Percentiles rank a stretch among this genome's conserved stretches.
Evolutionary conservation across 2,113 vertebrate genomes (phyloP).

Genomic region (Notechis scutatus): DNA sequence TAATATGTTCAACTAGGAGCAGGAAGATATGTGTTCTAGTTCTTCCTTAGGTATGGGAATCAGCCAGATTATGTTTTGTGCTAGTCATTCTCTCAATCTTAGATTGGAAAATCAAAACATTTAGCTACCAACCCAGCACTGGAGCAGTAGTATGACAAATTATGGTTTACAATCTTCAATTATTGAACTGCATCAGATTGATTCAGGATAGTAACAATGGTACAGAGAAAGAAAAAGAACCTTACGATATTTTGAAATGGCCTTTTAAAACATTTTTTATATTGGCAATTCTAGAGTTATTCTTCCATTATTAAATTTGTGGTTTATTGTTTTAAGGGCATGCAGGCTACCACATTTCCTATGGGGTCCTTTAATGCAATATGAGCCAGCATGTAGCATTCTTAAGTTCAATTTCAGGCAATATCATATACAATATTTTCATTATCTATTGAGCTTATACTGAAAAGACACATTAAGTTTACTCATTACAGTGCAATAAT

Average conservation of each 20-base stretch:
- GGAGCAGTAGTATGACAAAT: background rate
- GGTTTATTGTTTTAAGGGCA: conserved; percentile 30
- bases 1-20: background rate
- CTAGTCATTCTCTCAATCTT: background rate
- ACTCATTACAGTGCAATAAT: conserved; percentile 74
- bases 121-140: background rate
- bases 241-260: background rate
- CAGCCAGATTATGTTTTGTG: background rate
- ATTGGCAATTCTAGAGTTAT: conserved; percentile 19
- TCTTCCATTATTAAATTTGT: background rate
- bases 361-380: conserved; percentile 43
- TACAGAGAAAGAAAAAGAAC: background rate
- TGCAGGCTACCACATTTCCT: conserved; percentile 43
- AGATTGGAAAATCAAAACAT: background rate
- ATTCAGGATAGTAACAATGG: background rate
- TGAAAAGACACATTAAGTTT: conserved; percentile 64
- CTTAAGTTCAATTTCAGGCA: conserved; percentile 51
- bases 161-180: background rate
- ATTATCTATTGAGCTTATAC: conserved; percentile 66
- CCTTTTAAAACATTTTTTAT: background rate
- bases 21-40: background rate
- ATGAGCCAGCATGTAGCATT: conserved; percentile 58
- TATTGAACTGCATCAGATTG: background rate
- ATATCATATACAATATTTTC: conserved; percentile 50
- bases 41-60: background rate